Evolutionary conservation across 92 coral and sea anemone species (phyloP), one percentile per base, ranked within the genome.

Genomic region (Palythoa heliodiscus): DNA sequence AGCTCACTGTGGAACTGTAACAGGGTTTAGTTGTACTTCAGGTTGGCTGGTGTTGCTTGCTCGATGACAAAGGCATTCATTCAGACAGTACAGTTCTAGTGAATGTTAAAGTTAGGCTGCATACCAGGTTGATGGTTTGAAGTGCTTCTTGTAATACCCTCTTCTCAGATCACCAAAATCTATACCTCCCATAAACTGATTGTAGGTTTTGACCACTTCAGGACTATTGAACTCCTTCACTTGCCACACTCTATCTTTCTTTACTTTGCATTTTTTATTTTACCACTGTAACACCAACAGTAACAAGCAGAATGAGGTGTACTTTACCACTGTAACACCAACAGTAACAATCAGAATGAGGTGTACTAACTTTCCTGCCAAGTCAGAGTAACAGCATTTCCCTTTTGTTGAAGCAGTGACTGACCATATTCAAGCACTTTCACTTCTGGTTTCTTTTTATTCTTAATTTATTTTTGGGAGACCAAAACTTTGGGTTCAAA

Each of bases 1-100:
- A 87, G 38, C 57, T 78, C 86, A 19, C 40, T 58, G 63, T 58
- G 82, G 61, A 87, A 80, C 53, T 76, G 76, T 52, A 78, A 71
- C 70, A 76, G 75, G 52, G 73, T 86, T 40, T 71, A 55, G 23
- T 57, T 77, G 11, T 22, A 71, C 67, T 61, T 78, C 71, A 50
- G 38, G 24, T 37, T 52, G 50, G 83, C n/a, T 55, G 72, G 69
- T 13, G 35, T 85, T 0, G 83, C 86, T 66, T 72, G 76, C 23
- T 82, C 64, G 39, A 47, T 40, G 24, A 76, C 23, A 43, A 76
- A 76, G 13, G 66, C 55, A 48, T 76, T 76, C 55, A 48, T 76
- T 76, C 66, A 76, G 52, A 17, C 64, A 76, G 52, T 38, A 20
- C 52, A 17, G 66, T 48, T 76, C 64, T 15, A 76, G 61, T n/a